Evolutionary conservation across 1,140 invertebrate genomes (phyloP).

Genomic region (Nixonia krombeini): DNA sequence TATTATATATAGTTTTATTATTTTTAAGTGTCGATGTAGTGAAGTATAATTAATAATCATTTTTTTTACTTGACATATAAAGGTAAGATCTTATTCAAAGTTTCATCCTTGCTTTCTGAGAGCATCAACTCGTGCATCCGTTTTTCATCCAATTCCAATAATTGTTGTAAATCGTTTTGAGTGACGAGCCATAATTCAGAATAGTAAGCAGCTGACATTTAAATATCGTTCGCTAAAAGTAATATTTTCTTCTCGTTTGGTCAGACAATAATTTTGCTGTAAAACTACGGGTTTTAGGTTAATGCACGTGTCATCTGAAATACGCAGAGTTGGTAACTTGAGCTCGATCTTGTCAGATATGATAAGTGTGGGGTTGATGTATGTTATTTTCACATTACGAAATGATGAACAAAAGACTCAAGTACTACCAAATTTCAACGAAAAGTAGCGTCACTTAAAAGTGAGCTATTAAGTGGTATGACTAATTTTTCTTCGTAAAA

Average conservation of each 20-base stretch:
- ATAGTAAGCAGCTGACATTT: constrained; percentile 57
- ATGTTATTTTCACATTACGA: too few species aligned
- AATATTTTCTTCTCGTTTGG: constrained; percentile 3
- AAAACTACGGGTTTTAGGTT: too few species aligned
- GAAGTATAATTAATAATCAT: background rate
- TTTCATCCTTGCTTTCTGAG: constrained; percentile 16
- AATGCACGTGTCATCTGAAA: too few species aligned
- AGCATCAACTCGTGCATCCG: constrained; percentile 21
- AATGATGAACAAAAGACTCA: too few species aligned
- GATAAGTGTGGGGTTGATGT: too few species aligned
- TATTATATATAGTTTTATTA: too few species aligned
- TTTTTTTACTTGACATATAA: constrained; percentile 43
- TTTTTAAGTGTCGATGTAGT: background rate
- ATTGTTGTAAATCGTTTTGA: constrained; percentile 47
- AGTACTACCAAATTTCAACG: too few species aligned
- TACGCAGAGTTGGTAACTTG: too few species aligned
- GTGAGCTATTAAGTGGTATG: too few species aligned
- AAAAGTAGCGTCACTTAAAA: too few species aligned
- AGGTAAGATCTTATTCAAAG: constrained; percentile 26
- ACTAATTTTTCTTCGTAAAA: too few species aligned
- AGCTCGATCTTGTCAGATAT: too few species aligned
- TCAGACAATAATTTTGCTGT: background rate
- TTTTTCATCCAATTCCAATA: constrained; percentile 49
- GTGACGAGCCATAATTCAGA: constrained; percentile 55
- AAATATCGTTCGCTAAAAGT: constrained; percentile 5